A percentile compares a stretch with the other conserved stretches of the same genome.
Conservation (phyloP, 1,140 invertebrate genomes). For the Temnothorax longispinosus region DNA sequence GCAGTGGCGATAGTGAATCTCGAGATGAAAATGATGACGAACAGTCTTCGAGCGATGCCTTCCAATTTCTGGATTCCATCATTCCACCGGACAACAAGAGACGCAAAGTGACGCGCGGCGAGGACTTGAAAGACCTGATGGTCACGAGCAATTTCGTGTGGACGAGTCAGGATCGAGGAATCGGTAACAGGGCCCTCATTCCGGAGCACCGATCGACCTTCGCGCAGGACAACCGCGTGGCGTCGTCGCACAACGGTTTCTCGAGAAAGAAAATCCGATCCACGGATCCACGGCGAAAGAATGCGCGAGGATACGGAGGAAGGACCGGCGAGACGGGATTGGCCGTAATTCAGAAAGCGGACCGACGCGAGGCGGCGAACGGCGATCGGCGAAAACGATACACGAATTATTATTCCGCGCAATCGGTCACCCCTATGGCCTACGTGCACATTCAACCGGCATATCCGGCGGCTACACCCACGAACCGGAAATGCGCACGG, state of each 20-base stretch:
- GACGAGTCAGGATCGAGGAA: neutral
- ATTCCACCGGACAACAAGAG: slow-evolving; percentile 24
- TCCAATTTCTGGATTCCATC: slow-evolving; percentile 1
- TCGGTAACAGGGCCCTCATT: neutral
- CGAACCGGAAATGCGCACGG: slow-evolving; percentile 80
- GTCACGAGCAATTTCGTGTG: neutral
- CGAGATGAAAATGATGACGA: too few relatives aligned
- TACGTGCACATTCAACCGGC: slow-evolving; percentile 82
- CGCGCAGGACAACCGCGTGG: neutral
- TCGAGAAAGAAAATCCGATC: neutral
- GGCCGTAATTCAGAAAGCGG: neutral
- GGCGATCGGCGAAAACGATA: slow-evolving; percentile 59
- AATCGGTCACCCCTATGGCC: slow-evolving; percentile 78
- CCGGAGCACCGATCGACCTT: neutral
- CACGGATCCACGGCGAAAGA: neutral
- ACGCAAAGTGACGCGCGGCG: neutral
- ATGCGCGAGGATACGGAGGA: too few relatives aligned
- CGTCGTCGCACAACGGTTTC: neutral
- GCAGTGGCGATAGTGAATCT: neutral
- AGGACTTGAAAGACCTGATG: neutral
- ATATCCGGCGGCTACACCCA: slow-evolving; percentile 65
- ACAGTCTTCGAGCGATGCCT: neutral
- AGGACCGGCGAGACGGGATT: neutral
- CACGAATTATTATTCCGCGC: slow-evolving; percentile 69
- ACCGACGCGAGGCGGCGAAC: neutral